Percentiles rank a stretch among this genome's conserved stretches.
Evolutionary conservation across 2,113 vertebrate species (phyloP).

Genomic region (Scopus umbretta): DNA sequence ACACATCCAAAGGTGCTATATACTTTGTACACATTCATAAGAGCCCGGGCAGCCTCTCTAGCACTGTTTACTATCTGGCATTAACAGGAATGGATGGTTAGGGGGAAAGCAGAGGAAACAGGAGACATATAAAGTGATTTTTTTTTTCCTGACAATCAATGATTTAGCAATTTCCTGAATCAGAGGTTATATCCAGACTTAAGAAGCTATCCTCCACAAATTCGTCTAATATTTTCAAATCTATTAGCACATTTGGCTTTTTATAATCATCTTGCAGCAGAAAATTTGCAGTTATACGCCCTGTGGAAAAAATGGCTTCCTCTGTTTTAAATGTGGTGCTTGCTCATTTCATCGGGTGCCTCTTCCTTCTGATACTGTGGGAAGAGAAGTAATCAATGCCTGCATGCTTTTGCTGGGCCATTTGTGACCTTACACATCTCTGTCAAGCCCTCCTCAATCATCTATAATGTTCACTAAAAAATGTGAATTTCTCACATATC

Average conservation of each 20-base stretch:
- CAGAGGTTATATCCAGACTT: not conserved
- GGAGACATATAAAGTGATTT: not conserved
- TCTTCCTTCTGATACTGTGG: not conserved
- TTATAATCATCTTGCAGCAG: not conserved
- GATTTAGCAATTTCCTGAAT: slow-evolving; percentile 9
- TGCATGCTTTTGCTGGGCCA: not conserved
- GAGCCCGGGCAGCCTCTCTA: not conserved
- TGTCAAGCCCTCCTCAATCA: not conserved
- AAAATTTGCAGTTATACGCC: not conserved
- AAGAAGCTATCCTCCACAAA: not conserved
- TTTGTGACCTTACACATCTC: not conserved
- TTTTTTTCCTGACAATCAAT: not conserved
- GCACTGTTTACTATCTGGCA: not conserved
- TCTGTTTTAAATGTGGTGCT: not conserved
- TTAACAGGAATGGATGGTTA: not conserved
- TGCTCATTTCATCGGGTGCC: not conserved
- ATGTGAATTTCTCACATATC: not conserved
- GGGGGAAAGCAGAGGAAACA: not conserved
- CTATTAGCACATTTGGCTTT: not conserved
- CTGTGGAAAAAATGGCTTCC: not conserved
- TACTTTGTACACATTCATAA: not conserved
- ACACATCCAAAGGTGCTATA: not conserved
- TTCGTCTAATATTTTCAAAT: not conserved
- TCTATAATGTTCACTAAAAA: not conserved
- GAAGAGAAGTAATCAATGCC: not conserved